Evolutionary conservation across 2,113 vertebrate species (phyloP).

Genomic region (Sander lucioperca): DNA sequence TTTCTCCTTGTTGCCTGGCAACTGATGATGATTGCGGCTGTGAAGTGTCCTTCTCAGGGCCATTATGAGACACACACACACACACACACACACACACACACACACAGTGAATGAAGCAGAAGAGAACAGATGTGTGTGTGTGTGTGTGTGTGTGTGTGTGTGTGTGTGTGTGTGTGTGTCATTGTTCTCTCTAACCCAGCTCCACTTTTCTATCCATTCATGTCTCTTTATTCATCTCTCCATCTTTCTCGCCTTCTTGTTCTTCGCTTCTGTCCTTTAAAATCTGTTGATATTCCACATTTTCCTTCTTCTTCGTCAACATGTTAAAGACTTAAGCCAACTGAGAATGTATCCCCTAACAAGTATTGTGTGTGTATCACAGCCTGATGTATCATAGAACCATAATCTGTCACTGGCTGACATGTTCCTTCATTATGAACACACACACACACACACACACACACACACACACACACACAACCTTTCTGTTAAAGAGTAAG

Average conservation of each 20-base stretch:
- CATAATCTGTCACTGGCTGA: no score
- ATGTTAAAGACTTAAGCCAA: neutral
- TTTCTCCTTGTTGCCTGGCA: slow-evolving; percentile 76
- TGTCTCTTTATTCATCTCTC: slow-evolving; percentile 38
- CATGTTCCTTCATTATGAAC: no score
- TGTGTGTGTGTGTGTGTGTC: slow-evolving; percentile 45
- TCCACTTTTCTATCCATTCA: slow-evolving; percentile 52
- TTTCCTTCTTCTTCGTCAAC: neutral
- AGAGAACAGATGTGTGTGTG: no score
- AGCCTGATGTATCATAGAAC: no score
- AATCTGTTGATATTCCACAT: neutral
- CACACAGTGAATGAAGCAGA: no score
- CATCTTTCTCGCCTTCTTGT: neutral
- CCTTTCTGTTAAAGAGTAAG: no score
- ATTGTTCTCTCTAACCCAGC: slow-evolving; percentile 50
- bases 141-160: slow-evolving; percentile 40
- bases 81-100: slow-evolving; percentile 38
- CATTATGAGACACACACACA: slow-evolving; percentile 64
- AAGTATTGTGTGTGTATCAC: no score
- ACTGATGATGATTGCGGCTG: slow-evolving; percentile 75
- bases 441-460: no score
- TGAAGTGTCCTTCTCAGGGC: slow-evolving; percentile 76
- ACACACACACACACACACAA: no score
- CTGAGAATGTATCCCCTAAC: no score
- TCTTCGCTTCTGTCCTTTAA: neutral